These are phyloP conservation scores for Ptychoptera contaminata DNA, from an alignment of 2,888 invertebrate species.

Conservation along the genomic window DNA sequence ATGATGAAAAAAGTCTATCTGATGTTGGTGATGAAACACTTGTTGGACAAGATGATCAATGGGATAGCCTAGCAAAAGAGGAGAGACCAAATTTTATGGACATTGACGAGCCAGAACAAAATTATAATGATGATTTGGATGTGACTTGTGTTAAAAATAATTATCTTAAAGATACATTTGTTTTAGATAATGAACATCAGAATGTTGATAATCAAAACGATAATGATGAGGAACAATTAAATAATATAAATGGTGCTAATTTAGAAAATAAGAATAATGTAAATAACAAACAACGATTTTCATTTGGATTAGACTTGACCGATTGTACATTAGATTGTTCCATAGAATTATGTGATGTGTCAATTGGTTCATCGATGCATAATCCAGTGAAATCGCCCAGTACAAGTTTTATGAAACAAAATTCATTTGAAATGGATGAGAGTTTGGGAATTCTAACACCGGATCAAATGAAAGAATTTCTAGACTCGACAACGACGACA, in stretches of 20 bases:
- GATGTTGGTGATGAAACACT: background rate
- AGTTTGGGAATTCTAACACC: conserved; percentile 76
- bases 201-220: background rate
- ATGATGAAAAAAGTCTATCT: background rate
- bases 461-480: conserved; percentile 69
- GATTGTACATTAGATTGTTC: conserved; percentile 28
- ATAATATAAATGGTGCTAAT: background rate
- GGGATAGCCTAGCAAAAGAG: background rate
- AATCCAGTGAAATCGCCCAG: conserved; percentile 13
- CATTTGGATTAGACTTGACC: conserved; percentile 28
- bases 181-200: background rate
- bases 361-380: conserved; percentile 17
- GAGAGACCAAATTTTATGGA: background rate
- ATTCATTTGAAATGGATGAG: conserved; percentile 67
- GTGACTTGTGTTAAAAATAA: background rate
- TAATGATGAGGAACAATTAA: background rate
- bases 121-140: background rate
- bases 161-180: no score
- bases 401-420: conserved; percentile 40
- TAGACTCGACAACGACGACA: conserved; percentile 43
- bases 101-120: background rate
- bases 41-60: background rate
- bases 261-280: background rate
- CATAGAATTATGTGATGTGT: conserved; percentile 28
- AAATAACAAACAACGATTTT: conserved; percentile 20